A percentile compares a stretch with the other conserved stretches of the same genome.
Conservation (phyloP, 2,113 vertebrate genomes). For the Poeciliopsis occidentalis region DNA sequence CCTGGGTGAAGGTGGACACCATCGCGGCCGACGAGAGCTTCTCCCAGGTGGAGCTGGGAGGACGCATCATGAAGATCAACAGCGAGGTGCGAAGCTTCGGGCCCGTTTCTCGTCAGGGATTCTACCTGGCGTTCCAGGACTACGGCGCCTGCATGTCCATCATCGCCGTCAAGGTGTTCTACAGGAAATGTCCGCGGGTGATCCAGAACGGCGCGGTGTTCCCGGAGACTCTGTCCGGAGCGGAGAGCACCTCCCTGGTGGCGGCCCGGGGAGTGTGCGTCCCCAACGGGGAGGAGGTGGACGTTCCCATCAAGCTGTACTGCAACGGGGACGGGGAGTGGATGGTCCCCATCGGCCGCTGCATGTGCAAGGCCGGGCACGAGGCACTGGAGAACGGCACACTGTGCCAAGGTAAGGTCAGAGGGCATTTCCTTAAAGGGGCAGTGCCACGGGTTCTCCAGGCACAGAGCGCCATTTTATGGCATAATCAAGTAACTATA, state of each 20-base stretch:
- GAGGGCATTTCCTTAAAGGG: neutral
- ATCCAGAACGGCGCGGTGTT: constrained; percentile 92
- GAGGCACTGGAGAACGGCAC: constrained; percentile 90
- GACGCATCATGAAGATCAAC: constrained; percentile 97
- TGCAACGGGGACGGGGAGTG: constrained; percentile 96
- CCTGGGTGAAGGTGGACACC: constrained; percentile 96
- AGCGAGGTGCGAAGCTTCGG: constrained; percentile 94
- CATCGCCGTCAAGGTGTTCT: constrained; percentile 92
- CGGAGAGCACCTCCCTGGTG: constrained; percentile 94
- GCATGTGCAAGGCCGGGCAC: constrained; percentile 91
- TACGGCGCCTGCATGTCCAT: constrained; percentile 97
- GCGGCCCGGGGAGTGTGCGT: constrained; percentile 91
- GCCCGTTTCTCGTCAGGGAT: constrained; percentile 90
- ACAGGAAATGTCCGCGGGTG: constrained; percentile 89
- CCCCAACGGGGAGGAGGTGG: constrained; percentile 92
- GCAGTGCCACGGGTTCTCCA: too few species aligned
- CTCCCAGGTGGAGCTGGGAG: constrained; percentile 93
- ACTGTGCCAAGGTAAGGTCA: constrained; percentile 79
- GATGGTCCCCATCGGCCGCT: constrained; percentile 96
- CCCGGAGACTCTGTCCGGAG: constrained; percentile 94
- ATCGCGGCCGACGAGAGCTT: constrained; percentile 96
- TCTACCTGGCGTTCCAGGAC: constrained; percentile 97
- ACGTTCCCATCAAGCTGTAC: constrained; percentile 72
- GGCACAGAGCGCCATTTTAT: neutral
- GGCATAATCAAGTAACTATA: too few species aligned